These are phyloP conservation scores for Melanotaenia trifasciata DNA, from an alignment of 2,797 vertebrate species.

Conservation along the genomic window DNA sequence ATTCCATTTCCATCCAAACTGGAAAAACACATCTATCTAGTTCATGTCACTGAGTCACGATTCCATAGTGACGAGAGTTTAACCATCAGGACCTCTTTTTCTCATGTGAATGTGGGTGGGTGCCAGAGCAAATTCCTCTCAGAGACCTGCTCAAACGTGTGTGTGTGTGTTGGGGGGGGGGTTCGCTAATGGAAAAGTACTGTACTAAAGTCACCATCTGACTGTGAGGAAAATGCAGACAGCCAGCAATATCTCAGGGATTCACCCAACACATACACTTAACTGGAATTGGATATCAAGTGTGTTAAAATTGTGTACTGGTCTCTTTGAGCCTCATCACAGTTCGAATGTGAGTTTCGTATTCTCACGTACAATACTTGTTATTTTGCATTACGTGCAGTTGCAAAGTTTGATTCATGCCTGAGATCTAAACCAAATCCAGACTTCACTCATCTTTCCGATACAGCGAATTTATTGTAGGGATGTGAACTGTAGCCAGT, in stretches of 20 bases:
- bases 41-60: slow-evolving; percentile 27
- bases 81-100: slow-evolving; percentile 70
- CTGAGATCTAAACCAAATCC: slow-evolving; percentile 9
- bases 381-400: not conserved
- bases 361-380: slow-evolving; percentile 8
- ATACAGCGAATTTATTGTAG: slow-evolving; percentile 6
- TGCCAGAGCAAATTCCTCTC: slow-evolving; percentile 13
- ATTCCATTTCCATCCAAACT: slow-evolving; percentile 58
- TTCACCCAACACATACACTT: slow-evolving; percentile 37
- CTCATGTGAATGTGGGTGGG: slow-evolving; percentile 32
- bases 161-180: slow-evolving; percentile 8
- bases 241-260: slow-evolving; percentile 78
- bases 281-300: slow-evolving; percentile 41
- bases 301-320: slow-evolving; percentile 41
- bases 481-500: slow-evolving; percentile 6
- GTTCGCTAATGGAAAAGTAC: slow-evolving; percentile 35
- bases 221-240: slow-evolving; percentile 34
- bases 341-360: slow-evolving; percentile 20
- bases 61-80: slow-evolving; percentile 58
- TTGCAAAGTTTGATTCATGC: slow-evolving; percentile 22
- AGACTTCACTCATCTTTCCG: slow-evolving; percentile 15
- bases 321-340: slow-evolving; percentile 40
- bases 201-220: slow-evolving; percentile 48
- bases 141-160: slow-evolving; percentile 18
- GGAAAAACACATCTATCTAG: slow-evolving; percentile 42